These are phyloP conservation scores for Tapera naevia DNA, from an alignment of 2,797 vertebrate species.

Conservation along the genomic window DNA sequence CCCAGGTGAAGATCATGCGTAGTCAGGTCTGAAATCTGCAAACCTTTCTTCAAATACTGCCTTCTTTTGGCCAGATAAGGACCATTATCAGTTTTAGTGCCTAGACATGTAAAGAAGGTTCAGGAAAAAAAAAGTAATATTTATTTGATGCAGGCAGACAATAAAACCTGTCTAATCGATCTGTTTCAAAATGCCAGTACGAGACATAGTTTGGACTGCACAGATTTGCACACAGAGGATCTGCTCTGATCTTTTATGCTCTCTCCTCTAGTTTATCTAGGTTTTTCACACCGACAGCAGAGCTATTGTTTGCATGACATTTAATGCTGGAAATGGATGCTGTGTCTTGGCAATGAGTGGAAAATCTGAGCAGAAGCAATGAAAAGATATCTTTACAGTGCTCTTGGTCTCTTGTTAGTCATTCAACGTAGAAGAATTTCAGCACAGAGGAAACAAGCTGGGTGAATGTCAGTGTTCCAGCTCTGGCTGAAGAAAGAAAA, in stretches of 20 bases:
- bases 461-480: slow-evolving; percentile 45
- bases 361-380: slow-evolving; percentile 50
- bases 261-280: slow-evolving; percentile 45
- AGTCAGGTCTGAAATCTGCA: background rate
- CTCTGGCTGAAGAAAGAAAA: background rate
- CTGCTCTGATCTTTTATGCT: background rate
- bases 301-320: slow-evolving; percentile 73
- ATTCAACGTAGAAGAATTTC: slow-evolving; percentile 26
- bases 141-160: background rate
- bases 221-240: background rate
- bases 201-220: background rate
- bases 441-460: slow-evolving; percentile 14
- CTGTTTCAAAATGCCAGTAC: background rate
- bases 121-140: background rate
- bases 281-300: slow-evolving; percentile 70
- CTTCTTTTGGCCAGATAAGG: background rate
- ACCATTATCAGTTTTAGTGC: background rate
- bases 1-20: background rate
- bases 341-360: slow-evolving; percentile 48
- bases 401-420: slow-evolving; percentile 53
- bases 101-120: background rate
- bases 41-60: background rate
- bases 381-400: slow-evolving; percentile 59
- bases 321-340: slow-evolving; percentile 70
- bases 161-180: background rate